phyloP scores from a whole-genome alignment of 1,140 invertebrate genomes.

The Venturia canescens region DNA sequence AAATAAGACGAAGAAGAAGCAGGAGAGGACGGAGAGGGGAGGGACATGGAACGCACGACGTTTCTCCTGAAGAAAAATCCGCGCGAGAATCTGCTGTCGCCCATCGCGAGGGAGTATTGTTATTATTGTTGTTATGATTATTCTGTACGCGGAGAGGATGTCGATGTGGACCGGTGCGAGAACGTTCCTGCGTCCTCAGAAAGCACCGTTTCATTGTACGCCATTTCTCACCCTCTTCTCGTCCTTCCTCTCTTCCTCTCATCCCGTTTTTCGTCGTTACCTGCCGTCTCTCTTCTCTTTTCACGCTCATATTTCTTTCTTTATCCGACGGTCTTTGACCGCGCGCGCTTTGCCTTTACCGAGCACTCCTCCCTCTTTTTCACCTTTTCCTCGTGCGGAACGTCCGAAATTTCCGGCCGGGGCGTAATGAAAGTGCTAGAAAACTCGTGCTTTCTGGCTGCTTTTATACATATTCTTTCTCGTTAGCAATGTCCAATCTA shows the following conservation, averaged over 20 bases:
- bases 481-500: no score
- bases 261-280: not conserved
- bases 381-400: no score
- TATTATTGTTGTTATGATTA: constrained; percentile 6
- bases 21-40: not conserved
- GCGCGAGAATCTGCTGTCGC: not conserved
- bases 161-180: constrained; percentile 23
- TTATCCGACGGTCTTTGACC: no score
- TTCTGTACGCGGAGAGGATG: not conserved
- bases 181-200: not conserved
- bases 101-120: not conserved
- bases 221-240: constrained; percentile 13
- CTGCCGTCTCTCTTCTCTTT: not conserved
- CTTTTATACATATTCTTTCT: no score
- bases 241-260: constrained; percentile 17
- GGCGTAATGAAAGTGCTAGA: no score
- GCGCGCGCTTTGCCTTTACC: no score
- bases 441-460: no score
- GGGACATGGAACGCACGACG: not conserved
- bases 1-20: not conserved
- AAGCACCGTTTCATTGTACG: constrained; percentile 24
- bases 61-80: not conserved
- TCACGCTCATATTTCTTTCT: not conserved
- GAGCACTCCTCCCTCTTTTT: no score
- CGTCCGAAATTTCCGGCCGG: no score